Evolutionary conservation across 2,888 invertebrate species (phyloP), one percentile per base, ranked within the genome.

Genomic region (Sarcophaga rosellei): DNA sequence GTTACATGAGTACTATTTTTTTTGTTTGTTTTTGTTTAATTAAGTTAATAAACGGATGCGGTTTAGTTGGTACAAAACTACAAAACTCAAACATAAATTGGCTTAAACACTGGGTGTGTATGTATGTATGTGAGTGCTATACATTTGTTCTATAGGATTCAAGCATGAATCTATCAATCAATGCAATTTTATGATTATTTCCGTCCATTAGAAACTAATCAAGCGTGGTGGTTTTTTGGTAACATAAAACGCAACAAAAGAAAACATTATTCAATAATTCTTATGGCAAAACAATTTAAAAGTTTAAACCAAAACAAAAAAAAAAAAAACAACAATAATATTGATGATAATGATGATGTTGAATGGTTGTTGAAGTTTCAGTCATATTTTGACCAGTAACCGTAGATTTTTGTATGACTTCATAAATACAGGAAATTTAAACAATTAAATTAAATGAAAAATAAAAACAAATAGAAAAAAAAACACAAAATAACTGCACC

Each of bases 151-250:
- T 61, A 75, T 25, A 47, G n/a, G 65, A 23, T 20, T 15, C 53
- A 84, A 78, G 75, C 85, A 62, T 72, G 75, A 80, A 89, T 87
- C 78, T 83, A 75, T 84, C 87, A 87, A 88, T 89, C 85, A 83
- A 87, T 87, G 85, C 86, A 85, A 86, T 89, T 88, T 88, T 88
- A 87, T 89, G 88, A 88, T 79, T 69, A 87, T 88, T 88, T 89
- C 89, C 89, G 88, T 85, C 78, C 65, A 74, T 86, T 76, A 68
- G 78, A 83, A 85, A 74, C 80, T 84, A 89, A 87, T 89, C 88
- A 88, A 89, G 81, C 89, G 85, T 87, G 62, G 45, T 84, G 81
- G 75, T 66, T 81, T 81, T 75, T 84, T 25, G 81, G 53, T 80
- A 81, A 66, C 81, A 81, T 17, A 66, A 57, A 81, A 78, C 65